Evolutionary conservation across 2,888 invertebrate species (phyloP).

Genomic region (Poecilobothrus nobilitatus): DNA sequence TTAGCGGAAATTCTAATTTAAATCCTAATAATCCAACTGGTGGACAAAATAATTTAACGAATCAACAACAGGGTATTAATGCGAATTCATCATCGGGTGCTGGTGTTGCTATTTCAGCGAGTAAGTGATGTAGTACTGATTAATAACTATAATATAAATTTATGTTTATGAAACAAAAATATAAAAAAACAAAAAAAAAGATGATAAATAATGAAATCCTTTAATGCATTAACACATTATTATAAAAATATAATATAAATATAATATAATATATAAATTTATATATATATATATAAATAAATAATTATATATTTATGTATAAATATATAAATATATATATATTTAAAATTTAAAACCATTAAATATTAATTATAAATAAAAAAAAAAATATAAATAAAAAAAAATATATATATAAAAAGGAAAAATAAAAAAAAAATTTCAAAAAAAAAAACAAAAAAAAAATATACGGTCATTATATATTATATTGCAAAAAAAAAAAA

Average conservation of each 20-base stretch:
- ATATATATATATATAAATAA: constrained; percentile 18
- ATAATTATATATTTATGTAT: constrained; percentile 17
- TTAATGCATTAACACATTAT: constrained; percentile 20
- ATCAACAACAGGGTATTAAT: constrained; percentile 22
- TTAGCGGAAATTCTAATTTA: constrained; percentile 26
- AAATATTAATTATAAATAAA: constrained; percentile 27
- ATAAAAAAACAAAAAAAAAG: constrained; percentile 13
- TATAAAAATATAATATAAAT: constrained; percentile 16
- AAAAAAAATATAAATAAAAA: constrained; percentile 20
- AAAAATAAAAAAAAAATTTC: too few relatives aligned
- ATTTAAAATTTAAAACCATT: constrained; percentile 27
- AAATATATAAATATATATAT: constrained; percentile 21
- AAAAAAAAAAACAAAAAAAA: constrained; percentile 22
- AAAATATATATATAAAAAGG: constrained; percentile 22
- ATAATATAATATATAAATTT: constrained; percentile 14
- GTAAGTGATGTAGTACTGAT: constrained; percentile 33
- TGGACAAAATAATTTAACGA: constrained; percentile 27
- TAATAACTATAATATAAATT: constrained; percentile 24
- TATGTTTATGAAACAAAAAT: constrained; percentile 17
- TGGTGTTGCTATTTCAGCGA: constrained; percentile 29
- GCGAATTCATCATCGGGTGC: constrained; percentile 27
- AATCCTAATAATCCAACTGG: constrained; percentile 2
- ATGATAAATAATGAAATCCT: constrained; percentile 19
- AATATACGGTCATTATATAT: constrained; percentile 17
- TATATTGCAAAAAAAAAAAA: neutral